These are phyloP conservation scores for Argyrosomus japonicus DNA, from an alignment of 2,113 vertebrate genomes.

Conservation along the genomic window DNA sequence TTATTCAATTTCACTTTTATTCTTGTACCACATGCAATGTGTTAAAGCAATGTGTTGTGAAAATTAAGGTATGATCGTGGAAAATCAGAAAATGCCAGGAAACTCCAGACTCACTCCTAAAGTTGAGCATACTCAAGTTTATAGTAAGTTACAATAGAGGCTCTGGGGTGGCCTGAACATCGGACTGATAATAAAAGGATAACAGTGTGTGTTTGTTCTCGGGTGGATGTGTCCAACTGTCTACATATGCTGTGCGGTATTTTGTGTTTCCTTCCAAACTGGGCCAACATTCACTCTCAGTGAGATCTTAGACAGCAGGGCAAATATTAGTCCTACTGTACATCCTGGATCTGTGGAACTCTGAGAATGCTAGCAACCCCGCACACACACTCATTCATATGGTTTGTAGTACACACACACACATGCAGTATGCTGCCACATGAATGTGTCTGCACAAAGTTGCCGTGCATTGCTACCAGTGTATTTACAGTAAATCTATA, in stretches of 20 bases:
- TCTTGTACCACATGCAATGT: neutral
- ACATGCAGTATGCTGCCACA: neutral
- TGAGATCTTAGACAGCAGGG: constrained; percentile 46
- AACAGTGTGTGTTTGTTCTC: constrained; percentile 3
- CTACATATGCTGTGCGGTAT: constrained; percentile 30
- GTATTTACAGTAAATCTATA: constrained; percentile 4
- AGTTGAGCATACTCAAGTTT: neutral
- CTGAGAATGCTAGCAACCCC: constrained; percentile 21
- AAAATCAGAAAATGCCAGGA: neutral
- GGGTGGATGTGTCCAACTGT: constrained; percentile 3
- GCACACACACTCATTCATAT: neutral
- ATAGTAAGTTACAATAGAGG: neutral
- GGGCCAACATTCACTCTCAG: constrained; percentile 39
- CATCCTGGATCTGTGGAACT: constrained; percentile 40
- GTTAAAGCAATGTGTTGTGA: neutral
- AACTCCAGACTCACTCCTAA: neutral
- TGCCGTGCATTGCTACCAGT: neutral
- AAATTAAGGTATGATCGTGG: too few species aligned
- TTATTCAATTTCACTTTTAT: neutral
- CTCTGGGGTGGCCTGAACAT: neutral
- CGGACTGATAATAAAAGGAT: neutral
- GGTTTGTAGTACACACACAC: neutral
- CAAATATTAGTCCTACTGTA: constrained; percentile 64
- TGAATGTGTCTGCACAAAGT: neutral
- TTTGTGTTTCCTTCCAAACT: constrained; percentile 55